Base-by-base conservation (phyloP, 2,113 vertebrate species). In the Gavia stellata region DNA sequence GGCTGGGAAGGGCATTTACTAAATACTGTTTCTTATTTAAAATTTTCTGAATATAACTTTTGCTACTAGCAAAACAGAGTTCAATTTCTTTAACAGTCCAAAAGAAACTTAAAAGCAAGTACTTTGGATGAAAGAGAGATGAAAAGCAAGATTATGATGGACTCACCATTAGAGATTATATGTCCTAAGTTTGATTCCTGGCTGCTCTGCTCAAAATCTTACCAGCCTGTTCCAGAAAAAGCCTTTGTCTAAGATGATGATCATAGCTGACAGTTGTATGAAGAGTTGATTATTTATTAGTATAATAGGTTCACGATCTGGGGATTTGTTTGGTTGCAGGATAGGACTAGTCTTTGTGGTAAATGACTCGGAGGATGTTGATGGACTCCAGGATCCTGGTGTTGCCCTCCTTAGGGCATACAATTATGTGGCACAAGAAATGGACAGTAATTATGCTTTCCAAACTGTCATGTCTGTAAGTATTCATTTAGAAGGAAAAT, bases 311-410 rank as follows among this genome's bases (percentile, higher is more conserved):
- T 55, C 31, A 33, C 53, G 7, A 81, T 59, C 34, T 75, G 89
- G 52, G 68, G 42, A 31, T 74, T 82, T 87, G 44, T 86, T 84
- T 96, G 88, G 17, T 77, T 95, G 40, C 93, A 99, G 98, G 95
- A 96, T 99, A 82, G 99, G 99, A 50, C 92, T 99, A 63, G 99
- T 99, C 93, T 99, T 99, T 83, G 99, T 99, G 94, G 99, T 99
- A 96, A 98, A 99, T 25, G 98, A 99, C 53, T 98, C 97, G 1
- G 99, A 99, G 28, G 99, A 99, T 53, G 91, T 99, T 36, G 99
- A 99, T 95, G 99, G 99, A 3, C 98, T 99, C 97, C 98, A 99
- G 93, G 99, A 99, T 83, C 95, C 99, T 12, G 99, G 99, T 13
- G 99, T 99, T 94, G 99, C 99, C 14, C 95, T 99, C 67, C 98